Evolutionary conservation across 2,888 invertebrate genomes (phyloP).

Genomic region (Teinopalpus imperialis): DNA sequence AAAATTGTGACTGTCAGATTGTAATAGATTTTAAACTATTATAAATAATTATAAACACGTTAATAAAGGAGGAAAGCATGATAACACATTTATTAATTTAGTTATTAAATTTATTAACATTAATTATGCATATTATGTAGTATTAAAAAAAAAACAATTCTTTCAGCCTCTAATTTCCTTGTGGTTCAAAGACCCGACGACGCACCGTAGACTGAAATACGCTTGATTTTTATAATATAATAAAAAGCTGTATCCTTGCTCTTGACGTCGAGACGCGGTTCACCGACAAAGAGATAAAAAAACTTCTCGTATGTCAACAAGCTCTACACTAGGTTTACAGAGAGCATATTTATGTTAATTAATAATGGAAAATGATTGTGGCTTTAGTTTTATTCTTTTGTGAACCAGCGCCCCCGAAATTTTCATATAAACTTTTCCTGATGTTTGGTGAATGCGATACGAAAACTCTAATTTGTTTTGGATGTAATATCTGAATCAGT

Average conservation of each 20-base stretch:
- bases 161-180: conserved; percentile 47
- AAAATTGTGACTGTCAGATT: too few species aligned
- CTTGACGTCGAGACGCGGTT: conserved; percentile 45
- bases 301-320: conserved; percentile 48
- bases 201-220: conserved; percentile 48
- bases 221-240: conserved; percentile 65
- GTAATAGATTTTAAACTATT: too few species aligned
- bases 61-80: too few species aligned
- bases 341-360: conserved; percentile 47
- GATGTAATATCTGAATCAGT: conserved; percentile 22
- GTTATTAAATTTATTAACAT: too few species aligned
- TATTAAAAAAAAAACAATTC: too few species aligned
- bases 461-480: conserved; percentile 23
- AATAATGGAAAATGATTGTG: conserved; percentile 36
- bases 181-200: conserved; percentile 40
- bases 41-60: too few species aligned
- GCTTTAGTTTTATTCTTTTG: too few species aligned
- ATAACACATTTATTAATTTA: too few species aligned
- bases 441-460: conserved; percentile 5
- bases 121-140: too few species aligned
- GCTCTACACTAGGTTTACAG: conserved; percentile 36
- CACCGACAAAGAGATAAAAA: conserved; percentile 44
- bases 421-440: conserved; percentile 6
- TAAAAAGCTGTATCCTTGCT: conserved; percentile 56
- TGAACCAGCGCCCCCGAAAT: too few species aligned